Base-by-base conservation (phyloP, 2,113 vertebrate species). In the Psettodes erumei region DNA sequence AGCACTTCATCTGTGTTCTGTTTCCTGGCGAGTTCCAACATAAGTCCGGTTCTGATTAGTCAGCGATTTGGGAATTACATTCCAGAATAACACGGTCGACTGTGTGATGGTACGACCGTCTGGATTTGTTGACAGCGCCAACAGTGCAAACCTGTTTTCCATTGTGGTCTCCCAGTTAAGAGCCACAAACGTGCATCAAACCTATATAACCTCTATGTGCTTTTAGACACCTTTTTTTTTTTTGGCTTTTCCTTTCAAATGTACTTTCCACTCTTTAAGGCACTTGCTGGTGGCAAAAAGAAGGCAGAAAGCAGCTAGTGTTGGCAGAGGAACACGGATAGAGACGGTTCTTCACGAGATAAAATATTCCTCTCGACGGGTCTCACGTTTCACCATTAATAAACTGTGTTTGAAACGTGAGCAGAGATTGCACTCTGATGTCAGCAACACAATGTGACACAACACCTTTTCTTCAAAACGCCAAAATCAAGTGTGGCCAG, bases 241-340 rank as follows among this genome's bases (percentile, higher is more conserved):
- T 65, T 72, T 59, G 19, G 47, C 32, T 72, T 77, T 84, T 73
- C 43, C 81, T 77, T 32, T 23, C 80, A 59, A 37, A 65, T 48
- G 16, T 32, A 9, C 72, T 51, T 63, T 51, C n/a, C 25, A 23
- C 62, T 75, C 58, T 78, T 79, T 88, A 93, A 91, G 92, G 90
- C 92, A 92, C 91, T 91, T 77, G 37, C 70, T 73, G 90, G 90
- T 79, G 63, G 59, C 66, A 21, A 55, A 83, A 74, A 78, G 76
- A 88, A 89, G 83, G 79, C 81, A 88, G 53, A 77, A 56, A 72
- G 47, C 70, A 77, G 77, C 63, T 37, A 16, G 68, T 77, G 59
- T 72, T 35, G 54, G 60, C 13, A 16, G 37, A 40, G 19, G 11
- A 28, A 50, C 5, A 45, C 27, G 42, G 42, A 65, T 6, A 33